These are phyloP conservation scores for Corydoras maculifer DNA, from an alignment of 2,113 vertebrate genomes.

Conservation along the genomic window DNA sequence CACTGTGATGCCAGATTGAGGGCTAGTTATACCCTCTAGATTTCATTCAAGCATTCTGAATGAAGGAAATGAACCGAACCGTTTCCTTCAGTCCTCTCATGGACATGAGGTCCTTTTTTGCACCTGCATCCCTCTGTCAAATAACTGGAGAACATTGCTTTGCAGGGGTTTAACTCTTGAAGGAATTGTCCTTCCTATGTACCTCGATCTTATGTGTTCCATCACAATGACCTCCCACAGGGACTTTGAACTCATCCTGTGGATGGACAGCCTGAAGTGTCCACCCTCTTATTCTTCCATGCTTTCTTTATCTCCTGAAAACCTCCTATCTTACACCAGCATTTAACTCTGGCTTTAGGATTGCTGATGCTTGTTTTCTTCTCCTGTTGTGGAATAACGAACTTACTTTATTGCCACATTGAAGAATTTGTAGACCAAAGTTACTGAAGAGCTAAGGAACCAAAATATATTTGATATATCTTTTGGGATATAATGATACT, in stretches of 20 bases:
- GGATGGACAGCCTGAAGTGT: slow-evolving; percentile 57
- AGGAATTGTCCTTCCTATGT: slow-evolving; percentile 21
- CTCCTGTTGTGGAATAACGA: background rate
- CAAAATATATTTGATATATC: background rate
- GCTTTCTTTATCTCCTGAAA: slow-evolving; percentile 30
- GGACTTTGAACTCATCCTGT: slow-evolving; percentile 51
- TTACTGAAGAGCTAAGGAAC: background rate
- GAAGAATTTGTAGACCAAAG: background rate
- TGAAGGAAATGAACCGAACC: slow-evolving; percentile 59
- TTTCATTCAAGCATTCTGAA: slow-evolving; percentile 61
- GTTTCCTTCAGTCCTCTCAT: slow-evolving; percentile 31
- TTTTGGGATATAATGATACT: background rate
- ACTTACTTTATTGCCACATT: background rate
- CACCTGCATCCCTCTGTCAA: slow-evolving; percentile 56
- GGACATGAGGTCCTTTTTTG: slow-evolving; percentile 31
- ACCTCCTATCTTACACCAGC: slow-evolving; percentile 29
- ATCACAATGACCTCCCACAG: slow-evolving; percentile 52
- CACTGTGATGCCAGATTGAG: slow-evolving; percentile 38
- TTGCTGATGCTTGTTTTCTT: background rate
- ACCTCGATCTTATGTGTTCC: slow-evolving; percentile 4
- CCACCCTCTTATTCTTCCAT: slow-evolving; percentile 45
- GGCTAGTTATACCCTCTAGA: slow-evolving; percentile 56
- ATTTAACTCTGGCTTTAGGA: slow-evolving; percentile 30
- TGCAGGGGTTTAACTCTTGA: slow-evolving; percentile 30
- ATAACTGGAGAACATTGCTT: slow-evolving; percentile 27